Percentiles rank a stretch among this genome's conserved stretches.
These are phyloP conservation scores for Hippocampus kuda DNA, from an alignment of 2,797 vertebrate species.

Conservation along the genomic window DNA sequence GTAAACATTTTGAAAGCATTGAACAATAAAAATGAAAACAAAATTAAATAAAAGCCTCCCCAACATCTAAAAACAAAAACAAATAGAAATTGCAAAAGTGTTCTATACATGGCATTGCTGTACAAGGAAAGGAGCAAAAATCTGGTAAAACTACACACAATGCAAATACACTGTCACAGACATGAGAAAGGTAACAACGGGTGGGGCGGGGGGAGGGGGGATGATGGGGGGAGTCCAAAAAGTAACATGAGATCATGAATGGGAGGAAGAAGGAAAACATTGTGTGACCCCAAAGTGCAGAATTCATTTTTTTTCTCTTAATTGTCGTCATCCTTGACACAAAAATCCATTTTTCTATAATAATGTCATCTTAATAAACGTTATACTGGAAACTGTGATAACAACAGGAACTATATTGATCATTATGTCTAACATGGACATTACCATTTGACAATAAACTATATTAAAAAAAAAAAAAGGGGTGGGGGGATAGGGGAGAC, in stretches of 20 bases:
- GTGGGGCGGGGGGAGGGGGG: too few relatives aligned
- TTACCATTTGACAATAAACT: constrained; percentile 55
- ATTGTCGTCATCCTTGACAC: constrained; percentile 72
- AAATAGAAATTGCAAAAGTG: constrained; percentile 58
- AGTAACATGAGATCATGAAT: constrained; percentile 26
- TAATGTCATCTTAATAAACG: constrained; percentile 66
- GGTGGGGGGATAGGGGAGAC: background rate
- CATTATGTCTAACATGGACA: constrained; percentile 73
- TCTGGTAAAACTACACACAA: constrained; percentile 65
- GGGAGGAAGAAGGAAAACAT: constrained; percentile 7
- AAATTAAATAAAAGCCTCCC: constrained; percentile 8
- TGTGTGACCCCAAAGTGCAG: constrained; percentile 77
- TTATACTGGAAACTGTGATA: constrained; percentile 73
- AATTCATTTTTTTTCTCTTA: constrained; percentile 64
- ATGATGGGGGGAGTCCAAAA: constrained; percentile 10
- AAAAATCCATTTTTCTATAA: constrained; percentile 71
- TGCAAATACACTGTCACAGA: constrained; percentile 60
- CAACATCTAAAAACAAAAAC: constrained; percentile 36
- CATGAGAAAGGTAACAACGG: constrained; percentile 20
- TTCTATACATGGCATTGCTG: constrained; percentile 70
- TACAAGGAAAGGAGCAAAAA: constrained; percentile 66
- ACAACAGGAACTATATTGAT: constrained; percentile 78
- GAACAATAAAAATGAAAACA: constrained; percentile 45
- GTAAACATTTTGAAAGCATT: constrained; percentile 44
- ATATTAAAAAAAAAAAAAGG: constrained; percentile 40